Percentiles rank a stretch among this genome's conserved stretches.
phyloP scores from a whole-genome alignment of 1,140 invertebrate genomes.

The Adelges cooleyi region DNA sequence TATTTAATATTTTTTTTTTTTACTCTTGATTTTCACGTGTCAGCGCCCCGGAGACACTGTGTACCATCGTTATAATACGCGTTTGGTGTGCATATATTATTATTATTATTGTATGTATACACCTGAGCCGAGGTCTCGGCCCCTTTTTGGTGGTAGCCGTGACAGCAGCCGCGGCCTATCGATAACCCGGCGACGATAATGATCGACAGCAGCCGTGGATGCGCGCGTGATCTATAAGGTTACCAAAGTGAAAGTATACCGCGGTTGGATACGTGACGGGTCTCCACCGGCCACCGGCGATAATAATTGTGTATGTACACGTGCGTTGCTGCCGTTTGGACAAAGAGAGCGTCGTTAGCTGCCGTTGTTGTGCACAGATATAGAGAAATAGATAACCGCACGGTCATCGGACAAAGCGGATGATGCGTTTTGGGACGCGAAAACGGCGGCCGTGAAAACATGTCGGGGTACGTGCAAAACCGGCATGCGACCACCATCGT shows the following conservation, averaged over 20 bases:
- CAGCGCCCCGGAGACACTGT: too few species aligned
- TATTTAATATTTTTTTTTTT: too few species aligned
- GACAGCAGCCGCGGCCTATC: not conserved
- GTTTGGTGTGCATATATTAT: too few species aligned
- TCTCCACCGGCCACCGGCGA: not conserved
- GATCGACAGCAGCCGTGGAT: not conserved
- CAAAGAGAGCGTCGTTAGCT: too few species aligned
- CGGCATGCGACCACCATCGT: not conserved
- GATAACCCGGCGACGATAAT: not conserved
- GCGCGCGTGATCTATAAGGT: slow-evolving; percentile 13
- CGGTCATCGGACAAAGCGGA: not conserved
- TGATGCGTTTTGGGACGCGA: slow-evolving; percentile 8
- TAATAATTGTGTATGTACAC: not conserved
- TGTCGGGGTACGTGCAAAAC: not conserved
- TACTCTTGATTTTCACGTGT: too few species aligned
- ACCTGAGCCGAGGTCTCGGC: too few species aligned
- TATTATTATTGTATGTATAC: too few species aligned
- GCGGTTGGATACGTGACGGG: slow-evolving; percentile 2
- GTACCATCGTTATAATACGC: too few species aligned
- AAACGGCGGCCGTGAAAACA: slow-evolving; percentile 3
- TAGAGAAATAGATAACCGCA: not conserved
- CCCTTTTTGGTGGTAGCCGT: too few species aligned
- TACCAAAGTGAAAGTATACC: slow-evolving; percentile 23
- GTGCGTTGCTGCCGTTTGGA: too few species aligned
- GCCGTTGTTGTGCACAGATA: not conserved